phyloP scores from a whole-genome alignment of 2,888 invertebrate species.

The Dryobota labecula region DNA sequence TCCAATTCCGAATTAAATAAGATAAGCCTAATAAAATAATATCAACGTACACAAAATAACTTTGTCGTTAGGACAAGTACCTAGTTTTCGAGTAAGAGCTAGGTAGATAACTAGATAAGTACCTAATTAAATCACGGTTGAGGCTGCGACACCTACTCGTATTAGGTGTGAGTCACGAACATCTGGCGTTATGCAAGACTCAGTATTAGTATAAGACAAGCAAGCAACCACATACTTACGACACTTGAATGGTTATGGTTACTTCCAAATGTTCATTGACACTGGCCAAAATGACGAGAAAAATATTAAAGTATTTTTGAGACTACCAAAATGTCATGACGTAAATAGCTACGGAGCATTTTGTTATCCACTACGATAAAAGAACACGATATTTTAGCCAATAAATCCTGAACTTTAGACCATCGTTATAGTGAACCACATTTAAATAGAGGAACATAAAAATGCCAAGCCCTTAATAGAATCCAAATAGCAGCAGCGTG shows the following conservation, averaged over 20 bases:
- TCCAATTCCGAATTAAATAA: too few species aligned
- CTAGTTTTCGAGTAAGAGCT: constrained; percentile 4
- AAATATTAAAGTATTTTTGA: constrained; percentile 1
- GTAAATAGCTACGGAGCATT: constrained; percentile 1
- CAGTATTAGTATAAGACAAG: constrained; percentile 51
- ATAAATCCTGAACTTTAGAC: constrained; percentile 53
- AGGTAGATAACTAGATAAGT: constrained; percentile 49
- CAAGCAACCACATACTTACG: constrained; percentile 40
- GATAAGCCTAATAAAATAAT: constrained; percentile 2
- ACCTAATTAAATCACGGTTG: constrained; percentile 71
- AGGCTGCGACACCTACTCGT: constrained; percentile 78
- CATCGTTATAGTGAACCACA: constrained; percentile 44
- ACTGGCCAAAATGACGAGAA: neutral
- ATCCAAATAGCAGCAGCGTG: constrained; percentile 65
- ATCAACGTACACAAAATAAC: neutral
- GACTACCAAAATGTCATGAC: constrained; percentile 9
- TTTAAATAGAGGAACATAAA: constrained; percentile 64
- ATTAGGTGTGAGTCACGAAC: constrained; percentile 79
- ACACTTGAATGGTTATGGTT: constrained; percentile 23
- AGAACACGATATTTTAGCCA: constrained; percentile 32
- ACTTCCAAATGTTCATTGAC: constrained; percentile 20
- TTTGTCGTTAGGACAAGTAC: neutral
- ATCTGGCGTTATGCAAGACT: constrained; percentile 80
- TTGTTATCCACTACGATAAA: constrained; percentile 9
- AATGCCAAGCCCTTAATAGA: constrained; percentile 68